Evolutionary conservation across 2,888 invertebrate species (phyloP), one percentile per base, ranked within the genome.

Genomic region (Drosophila sordidapex): DNA sequence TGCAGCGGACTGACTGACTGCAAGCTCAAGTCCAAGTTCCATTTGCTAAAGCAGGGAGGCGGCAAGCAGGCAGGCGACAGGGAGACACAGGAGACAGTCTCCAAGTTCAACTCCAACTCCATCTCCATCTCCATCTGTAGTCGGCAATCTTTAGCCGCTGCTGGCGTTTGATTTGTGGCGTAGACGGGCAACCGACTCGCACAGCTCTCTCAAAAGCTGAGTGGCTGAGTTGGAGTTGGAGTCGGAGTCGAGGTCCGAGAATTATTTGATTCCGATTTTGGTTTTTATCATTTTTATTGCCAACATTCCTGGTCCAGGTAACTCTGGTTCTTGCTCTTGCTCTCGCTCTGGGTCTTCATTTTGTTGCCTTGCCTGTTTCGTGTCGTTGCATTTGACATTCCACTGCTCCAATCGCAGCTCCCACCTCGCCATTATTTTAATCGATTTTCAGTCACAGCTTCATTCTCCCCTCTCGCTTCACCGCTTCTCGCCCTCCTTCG

Each of bases 161-260:
- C 82, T 82, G 88, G 71, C 78, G 60, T 79, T 87, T 87, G 86
- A 87, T 90, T 87, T 87, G 86, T 87, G 87, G 90, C 76, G 69
- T 86, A 88, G 89, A 88, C 86, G 76, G 87, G 64, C 75, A 70
- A 72, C 18, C 46, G 46, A 46, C 46, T 46, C n/a, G 27, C 38
- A 38, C n/a, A 38, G 27, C 38, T 36, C 57, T 31, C 27, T 27
- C 27, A 56, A 27, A 56, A 38, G 54, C 27, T 25, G 21, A 54
- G 36, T 36, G 54, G 65, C 60, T 63, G 60, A 60, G 58, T 33
- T 61, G 51, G 49, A 25, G 38, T 38, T 8, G 38, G 38, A 46
- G 46, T 46, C 46, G 29, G 43, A 49, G 62, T 27, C 54, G 18
- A 54, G 51, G 64, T 64, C 61, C 65, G 65, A 70, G 84, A 87